Conservation (phyloP, 2,888 invertebrate genomes). For the Mylabris sibirica region DNA sequence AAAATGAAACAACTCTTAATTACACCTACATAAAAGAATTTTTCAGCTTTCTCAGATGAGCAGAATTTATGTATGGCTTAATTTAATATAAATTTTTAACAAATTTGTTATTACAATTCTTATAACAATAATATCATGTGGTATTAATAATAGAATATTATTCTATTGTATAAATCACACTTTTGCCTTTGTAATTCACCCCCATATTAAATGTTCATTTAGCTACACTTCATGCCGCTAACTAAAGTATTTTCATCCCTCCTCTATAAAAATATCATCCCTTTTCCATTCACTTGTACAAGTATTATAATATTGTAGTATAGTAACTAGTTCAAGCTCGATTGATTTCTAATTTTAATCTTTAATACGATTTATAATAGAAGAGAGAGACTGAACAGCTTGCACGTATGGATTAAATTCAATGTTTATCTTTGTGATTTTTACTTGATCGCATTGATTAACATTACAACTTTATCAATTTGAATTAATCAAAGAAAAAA, state of each 20-base stretch:
- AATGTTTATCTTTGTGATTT: conserved; percentile 40
- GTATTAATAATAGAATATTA: conserved; percentile 37
- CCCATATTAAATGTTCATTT: conserved; percentile 61
- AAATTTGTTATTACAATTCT: conserved; percentile 7
- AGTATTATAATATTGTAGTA: conserved; percentile 23
- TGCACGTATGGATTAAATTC: conserved; percentile 39
- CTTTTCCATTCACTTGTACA: background rate
- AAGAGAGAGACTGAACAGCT: conserved; percentile 29
- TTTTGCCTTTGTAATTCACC: conserved; percentile 54
- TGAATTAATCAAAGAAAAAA: conserved; percentile 17
- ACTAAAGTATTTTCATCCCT: conserved; percentile 1
- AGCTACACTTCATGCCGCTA: conserved; percentile 50
- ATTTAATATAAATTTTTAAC: conserved; percentile 9
- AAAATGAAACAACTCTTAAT: too few relatives aligned
- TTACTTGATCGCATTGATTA: conserved; percentile 34
- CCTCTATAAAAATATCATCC: background rate
- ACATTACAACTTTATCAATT: conserved; percentile 39
- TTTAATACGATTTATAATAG: conserved; percentile 53
- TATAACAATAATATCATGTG: conserved; percentile 22
- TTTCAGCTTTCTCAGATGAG: too few relatives aligned
- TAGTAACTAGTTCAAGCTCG: conserved; percentile 48
- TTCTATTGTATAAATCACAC: conserved; percentile 37
- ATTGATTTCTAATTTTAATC: conserved; percentile 56
- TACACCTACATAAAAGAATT: too few relatives aligned
- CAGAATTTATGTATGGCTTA: background rate